A percentile compares a stretch with the other conserved stretches of the same genome.
Conservation (phyloP, 2,888 invertebrate species). For the Pycnomerus fuliginosus region DNA sequence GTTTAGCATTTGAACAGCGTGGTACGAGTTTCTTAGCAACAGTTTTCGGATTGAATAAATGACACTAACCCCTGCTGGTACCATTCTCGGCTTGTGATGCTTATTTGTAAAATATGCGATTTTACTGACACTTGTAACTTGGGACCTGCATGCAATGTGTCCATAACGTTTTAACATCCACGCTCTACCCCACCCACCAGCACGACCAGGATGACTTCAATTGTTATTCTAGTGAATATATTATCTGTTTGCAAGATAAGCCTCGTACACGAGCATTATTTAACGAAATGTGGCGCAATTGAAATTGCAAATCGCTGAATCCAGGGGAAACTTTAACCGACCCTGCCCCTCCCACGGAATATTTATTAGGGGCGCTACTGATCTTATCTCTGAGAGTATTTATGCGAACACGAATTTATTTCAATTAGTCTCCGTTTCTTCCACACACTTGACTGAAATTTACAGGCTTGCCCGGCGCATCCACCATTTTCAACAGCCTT, state of each 20-base stretch:
- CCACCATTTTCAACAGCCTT: too few species aligned
- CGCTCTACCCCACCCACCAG: constrained; percentile 11
- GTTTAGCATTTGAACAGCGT: constrained; percentile 42
- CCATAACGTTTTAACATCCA: constrained; percentile 30
- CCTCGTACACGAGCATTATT: constrained; percentile 33
- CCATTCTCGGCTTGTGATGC: constrained; percentile 37
- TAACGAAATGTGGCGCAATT: constrained; percentile 36
- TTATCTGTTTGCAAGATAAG: constrained; percentile 29
- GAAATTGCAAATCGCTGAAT: constrained; percentile 41
- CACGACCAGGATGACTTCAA: constrained; percentile 23
- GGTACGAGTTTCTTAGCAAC: constrained; percentile 43
- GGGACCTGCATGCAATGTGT: constrained; percentile 43
- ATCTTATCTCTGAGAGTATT: too few species aligned
- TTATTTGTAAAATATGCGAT: constrained; percentile 44
- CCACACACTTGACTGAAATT: too few species aligned
- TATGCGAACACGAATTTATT: too few species aligned
- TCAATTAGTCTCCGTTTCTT: too few species aligned
- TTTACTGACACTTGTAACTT: constrained; percentile 45
- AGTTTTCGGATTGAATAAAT: constrained; percentile 38
- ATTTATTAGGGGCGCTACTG: constrained; percentile 20
- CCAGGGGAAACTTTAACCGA: constrained; percentile 22
- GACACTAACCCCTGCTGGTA: constrained; percentile 34
- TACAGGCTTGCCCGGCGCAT: too few species aligned
- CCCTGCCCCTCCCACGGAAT: constrained; percentile 13
- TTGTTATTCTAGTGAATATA: constrained; percentile 31